Conservation (phyloP, 92 coral and sea anemone species). For the Pocillopora meandrina region DNA sequence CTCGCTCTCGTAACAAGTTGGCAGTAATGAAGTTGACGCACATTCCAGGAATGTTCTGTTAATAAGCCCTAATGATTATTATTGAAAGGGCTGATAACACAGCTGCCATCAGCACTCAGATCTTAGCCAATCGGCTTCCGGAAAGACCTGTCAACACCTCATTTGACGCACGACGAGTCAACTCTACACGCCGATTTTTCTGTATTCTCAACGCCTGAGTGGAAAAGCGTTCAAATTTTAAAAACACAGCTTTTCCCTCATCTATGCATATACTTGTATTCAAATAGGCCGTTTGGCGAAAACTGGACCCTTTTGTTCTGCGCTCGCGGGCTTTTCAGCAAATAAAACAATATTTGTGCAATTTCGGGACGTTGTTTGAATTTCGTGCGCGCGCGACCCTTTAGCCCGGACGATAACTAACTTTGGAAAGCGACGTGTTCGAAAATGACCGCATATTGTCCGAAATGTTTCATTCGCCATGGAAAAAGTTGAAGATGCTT, state of each 20-base stretch:
- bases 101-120: constrained; percentile 95
- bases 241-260: constrained; percentile 78
- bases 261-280: constrained; percentile 83
- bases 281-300: constrained; percentile 74
- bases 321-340: constrained; percentile 87
- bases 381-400: constrained; percentile 79
- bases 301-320: constrained; percentile 81
- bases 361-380: constrained; percentile 72
- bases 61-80: constrained; percentile 93
- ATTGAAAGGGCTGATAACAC: constrained; percentile 82
- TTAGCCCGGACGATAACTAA: constrained; percentile 44
- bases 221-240: constrained; percentile 79
- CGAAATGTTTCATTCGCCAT: constrained; percentile 38
- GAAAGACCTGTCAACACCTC: constrained; percentile 93
- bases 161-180: constrained; percentile 87
- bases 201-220: constrained; percentile 87
- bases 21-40: constrained; percentile 72
- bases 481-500: constrained; percentile 32
- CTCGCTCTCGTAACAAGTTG: constrained; percentile 41
- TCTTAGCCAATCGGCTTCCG: constrained; percentile 77
- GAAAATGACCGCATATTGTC: constrained; percentile 44
- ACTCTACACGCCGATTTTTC: constrained; percentile 78
- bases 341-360: constrained; percentile 87
- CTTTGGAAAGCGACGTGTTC: constrained; percentile 50
- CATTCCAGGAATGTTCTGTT: constrained; percentile 79